Evolutionary conservation across 2,888 invertebrate genomes (phyloP).

Genomic region (Troides oblongomaculatus): DNA sequence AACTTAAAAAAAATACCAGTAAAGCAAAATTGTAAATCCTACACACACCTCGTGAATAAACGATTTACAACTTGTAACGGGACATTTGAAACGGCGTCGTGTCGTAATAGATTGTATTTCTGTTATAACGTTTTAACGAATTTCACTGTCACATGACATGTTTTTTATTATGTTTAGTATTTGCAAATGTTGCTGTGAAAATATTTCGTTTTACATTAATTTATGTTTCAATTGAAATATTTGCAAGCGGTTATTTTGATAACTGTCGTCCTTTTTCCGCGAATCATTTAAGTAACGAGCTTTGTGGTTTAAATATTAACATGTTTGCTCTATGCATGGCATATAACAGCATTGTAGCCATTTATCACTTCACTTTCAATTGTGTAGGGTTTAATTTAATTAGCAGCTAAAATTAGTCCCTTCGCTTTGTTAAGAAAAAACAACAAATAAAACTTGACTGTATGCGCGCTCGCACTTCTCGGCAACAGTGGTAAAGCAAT

Average conservation of each 20-base stretch:
- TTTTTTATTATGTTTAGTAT: slow-evolving; percentile 33
- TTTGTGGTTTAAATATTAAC: neutral
- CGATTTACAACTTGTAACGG: slow-evolving; percentile 49
- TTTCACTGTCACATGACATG: slow-evolving; percentile 37
- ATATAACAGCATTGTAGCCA: slow-evolving; percentile 23
- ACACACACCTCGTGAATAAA: slow-evolving; percentile 30
- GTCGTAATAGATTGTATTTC: slow-evolving; percentile 50
- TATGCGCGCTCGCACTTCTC: slow-evolving; percentile 50
- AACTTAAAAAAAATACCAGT: neutral
- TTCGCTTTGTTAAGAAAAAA: slow-evolving; percentile 32
- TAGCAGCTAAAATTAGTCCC: slow-evolving; percentile 51
- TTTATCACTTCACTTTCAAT: slow-evolving; percentile 61
- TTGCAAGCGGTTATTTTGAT: neutral
- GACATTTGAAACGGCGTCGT: slow-evolving; percentile 48
- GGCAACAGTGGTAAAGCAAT: slow-evolving; percentile 60
- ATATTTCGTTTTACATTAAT: neutral
- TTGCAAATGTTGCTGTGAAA: slow-evolving; percentile 31
- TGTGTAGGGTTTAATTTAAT: slow-evolving; percentile 61
- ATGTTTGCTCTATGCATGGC: neutral
- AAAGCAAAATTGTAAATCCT: neutral
- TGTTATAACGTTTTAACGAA: slow-evolving; percentile 51
- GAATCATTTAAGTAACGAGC: neutral
- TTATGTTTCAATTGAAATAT: neutral
- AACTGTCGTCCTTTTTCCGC: too few species aligned
- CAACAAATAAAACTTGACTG: slow-evolving; percentile 37